Evolutionary conservation across 2,888 invertebrate genomes (phyloP), one percentile per base, ranked within the genome.

Genomic region (Pseudolycoriella hygida): DNA sequence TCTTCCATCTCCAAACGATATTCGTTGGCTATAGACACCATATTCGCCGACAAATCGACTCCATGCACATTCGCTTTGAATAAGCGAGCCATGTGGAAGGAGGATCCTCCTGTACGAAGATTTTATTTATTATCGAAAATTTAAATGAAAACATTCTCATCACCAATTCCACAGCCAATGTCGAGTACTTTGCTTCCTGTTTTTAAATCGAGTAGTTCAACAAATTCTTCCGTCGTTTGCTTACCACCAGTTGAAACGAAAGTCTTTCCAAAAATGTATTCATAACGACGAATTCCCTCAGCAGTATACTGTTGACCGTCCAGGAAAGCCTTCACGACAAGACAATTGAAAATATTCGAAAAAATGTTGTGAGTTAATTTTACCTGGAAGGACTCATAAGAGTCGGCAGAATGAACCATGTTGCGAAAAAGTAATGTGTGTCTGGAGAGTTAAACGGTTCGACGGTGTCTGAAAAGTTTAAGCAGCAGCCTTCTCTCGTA

Each of bases 91-190:
- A 37, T 37, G n/a, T 37, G 4, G 11, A 37, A 37, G 3, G 37
- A 4, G 3, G 37, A 37, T 4, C 37, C 37, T 6, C 25, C 25
- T 25, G 25, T 6, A 25, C 25, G 25, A 25, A 25, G 8, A 25
- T 25, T 8, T 25, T 25, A 25, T 4, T 25, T 8, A 6, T 25
- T 25, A 8, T 25, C 25, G 4, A 25, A 25, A 6, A 8, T 6
- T 25, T 25, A 8, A 25, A 4, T 4, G 4, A 25, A 25, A n/a
- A n/a, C n/a, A 8, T 25, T 8, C 25, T 25, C 25, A 4, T 25
- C 8, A 37, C 37, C 37, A 37, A 37, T 37, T 37, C 37, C 37
- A 37, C 37, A 37, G n/a, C 37, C 37, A 37, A 37, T 15, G 15
- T 37, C 37, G 4, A 37, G 37, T 3, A 37, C 37, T 12, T 15